Evolutionary conservation across 2,888 invertebrate genomes (phyloP), one percentile per base, ranked within the genome.

Genomic region (Drosophila limbata): DNA sequence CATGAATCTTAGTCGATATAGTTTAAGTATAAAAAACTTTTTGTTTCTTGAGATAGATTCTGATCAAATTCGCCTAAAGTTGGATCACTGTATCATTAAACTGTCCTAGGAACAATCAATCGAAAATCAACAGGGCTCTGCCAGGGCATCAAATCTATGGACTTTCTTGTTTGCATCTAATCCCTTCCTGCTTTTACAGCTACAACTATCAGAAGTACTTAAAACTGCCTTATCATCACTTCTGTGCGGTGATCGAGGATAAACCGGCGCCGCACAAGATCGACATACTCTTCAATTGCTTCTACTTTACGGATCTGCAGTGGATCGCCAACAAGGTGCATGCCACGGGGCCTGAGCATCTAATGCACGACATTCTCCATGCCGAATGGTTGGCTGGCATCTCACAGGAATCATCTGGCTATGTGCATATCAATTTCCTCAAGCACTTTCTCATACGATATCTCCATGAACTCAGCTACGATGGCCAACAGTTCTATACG

Each of bases 241-340:
- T 91, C 94, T 91, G 89, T 79, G 90, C 91, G 73, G 83, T 92
- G 60, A 88, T 88, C 77, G 90, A 89, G 77, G 90, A 89, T 40
- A 84, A 86, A 62, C 84, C 84, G 45, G 78, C 83, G 69, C 75
- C 84, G 59, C 84, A 84, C 70, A 90, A 89, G 70, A 91, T 95
- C 77, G 93, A 94, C 78, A 94, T 82, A 71, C 94, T 95, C 78
- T 94, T 96, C 63, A 94, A 94, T 77, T 95, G 95, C 56, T 93
- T 94, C 17, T 96, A 95, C 90, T 94, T 97, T 90, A 95, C 95
- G 59, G 95, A 96, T 90, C 93, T 95, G 33, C 94, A 95, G 79
- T 97, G 97, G 96, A 94, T 97, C 40, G 95, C 95, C 84, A 95
- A 96, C 82, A 97, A 97, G 92, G 93, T 97, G 0, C 95, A 96